phyloP scores from a whole-genome alignment of 2,113 vertebrate species.

The Gracilinanus agilis region DNA sequence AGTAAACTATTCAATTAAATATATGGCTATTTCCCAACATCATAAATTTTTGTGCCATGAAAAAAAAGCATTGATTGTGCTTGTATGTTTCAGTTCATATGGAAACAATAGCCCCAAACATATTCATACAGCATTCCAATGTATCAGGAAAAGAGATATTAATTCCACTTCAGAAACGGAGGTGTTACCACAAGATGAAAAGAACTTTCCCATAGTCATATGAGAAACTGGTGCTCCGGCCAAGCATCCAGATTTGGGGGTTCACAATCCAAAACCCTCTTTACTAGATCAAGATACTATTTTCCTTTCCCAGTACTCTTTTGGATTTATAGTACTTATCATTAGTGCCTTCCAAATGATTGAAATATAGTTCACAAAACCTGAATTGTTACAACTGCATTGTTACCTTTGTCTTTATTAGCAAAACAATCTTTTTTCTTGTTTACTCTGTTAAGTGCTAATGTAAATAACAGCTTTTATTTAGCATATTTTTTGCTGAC shows the following conservation, averaged over 20 bases:
- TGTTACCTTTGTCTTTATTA: slow-evolving; percentile 83
- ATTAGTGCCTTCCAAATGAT: slow-evolving; percentile 72
- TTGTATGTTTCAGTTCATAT: background rate
- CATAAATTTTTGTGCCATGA: background rate
- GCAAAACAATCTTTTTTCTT: slow-evolving; percentile 78
- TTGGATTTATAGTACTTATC: slow-evolving; percentile 65
- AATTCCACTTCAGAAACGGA: background rate
- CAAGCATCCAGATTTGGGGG: slow-evolving; percentile 10
- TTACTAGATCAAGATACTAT: background rate
- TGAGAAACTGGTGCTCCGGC: background rate
- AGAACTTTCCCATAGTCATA: background rate
- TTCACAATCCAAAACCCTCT: background rate
- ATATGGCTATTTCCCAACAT: slow-evolving; percentile 19
- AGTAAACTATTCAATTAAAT: background rate
- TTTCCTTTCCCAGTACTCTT: slow-evolving; percentile 60
- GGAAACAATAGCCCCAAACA: background rate
- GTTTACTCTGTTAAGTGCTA: slow-evolving; percentile 83
- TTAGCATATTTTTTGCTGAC: slow-evolving; percentile 82
- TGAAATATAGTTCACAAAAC: slow-evolving; percentile 78
- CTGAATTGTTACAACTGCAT: slow-evolving; percentile 77
- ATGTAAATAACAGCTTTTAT: slow-evolving; percentile 85
- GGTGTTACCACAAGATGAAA: background rate
- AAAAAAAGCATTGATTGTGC: background rate
- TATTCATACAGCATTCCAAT: background rate
- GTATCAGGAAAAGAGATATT: background rate